These are phyloP conservation scores for Thalassarche chlororhynchos DNA, from an alignment of 2,113 vertebrate species.

Conservation along the genomic window DNA sequence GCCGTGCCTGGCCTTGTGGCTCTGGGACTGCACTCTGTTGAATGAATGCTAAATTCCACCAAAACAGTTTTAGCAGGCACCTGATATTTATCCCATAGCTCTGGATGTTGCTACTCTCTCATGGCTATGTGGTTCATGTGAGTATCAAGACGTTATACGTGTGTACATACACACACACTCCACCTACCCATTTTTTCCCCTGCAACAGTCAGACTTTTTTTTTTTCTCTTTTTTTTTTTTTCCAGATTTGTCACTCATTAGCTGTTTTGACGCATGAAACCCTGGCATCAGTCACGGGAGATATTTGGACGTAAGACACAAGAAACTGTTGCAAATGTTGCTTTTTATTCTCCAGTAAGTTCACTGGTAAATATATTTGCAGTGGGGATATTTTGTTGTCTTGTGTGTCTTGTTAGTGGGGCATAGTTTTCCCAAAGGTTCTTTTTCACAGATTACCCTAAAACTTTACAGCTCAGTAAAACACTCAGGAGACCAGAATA, in stretches of 20 bases:
- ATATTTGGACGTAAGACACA: neutral
- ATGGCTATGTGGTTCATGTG: fast-evolving
- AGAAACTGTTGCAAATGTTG: neutral
- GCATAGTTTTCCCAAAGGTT: neutral
- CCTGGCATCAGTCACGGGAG: neutral
- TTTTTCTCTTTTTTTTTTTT: neutral
- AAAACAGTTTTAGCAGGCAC: neutral
- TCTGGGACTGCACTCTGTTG: neutral
- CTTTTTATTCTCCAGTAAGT: neutral
- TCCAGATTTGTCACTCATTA: neutral
- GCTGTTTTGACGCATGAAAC: neutral
- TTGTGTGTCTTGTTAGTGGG: neutral
- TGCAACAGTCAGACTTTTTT: neutral
- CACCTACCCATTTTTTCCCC: neutral
- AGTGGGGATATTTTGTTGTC: neutral
- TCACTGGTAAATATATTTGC: neutral
- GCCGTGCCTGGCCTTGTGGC: neutral
- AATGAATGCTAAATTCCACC: neutral
- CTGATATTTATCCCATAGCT: neutral
- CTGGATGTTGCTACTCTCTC: neutral
- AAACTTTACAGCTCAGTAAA: neutral
- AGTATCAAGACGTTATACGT: neutral
- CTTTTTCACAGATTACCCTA: neutral
- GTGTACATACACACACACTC: neutral
- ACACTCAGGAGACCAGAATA: neutral